A percentile compares a stretch with the other conserved stretches of the same genome.
These are phyloP conservation scores for Meta bourneti DNA, from an alignment of 2,888 invertebrate species.

Conservation along the genomic window DNA sequence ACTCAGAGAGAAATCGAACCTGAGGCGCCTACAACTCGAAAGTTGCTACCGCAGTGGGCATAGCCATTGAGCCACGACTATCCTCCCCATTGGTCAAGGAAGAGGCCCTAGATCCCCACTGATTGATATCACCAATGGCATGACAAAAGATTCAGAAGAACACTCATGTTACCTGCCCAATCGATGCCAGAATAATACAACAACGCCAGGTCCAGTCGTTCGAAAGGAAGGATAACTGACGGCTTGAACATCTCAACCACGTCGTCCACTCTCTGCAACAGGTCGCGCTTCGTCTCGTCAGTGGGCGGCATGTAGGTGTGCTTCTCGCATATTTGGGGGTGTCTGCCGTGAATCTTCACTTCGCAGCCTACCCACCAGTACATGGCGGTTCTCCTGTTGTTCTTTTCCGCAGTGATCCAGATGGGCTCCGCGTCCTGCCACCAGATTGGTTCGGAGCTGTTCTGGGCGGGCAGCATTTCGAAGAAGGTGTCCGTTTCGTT, in stretches of 20 bases:
- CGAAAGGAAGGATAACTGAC: neutral
- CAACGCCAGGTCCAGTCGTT: constrained; percentile 77
- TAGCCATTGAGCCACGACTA: neutral
- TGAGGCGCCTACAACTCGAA: too few relatives aligned
- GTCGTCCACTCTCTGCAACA: constrained; percentile 55
- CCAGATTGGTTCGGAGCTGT: constrained; percentile 77
- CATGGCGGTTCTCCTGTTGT: constrained; percentile 72
- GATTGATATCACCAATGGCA: constrained; percentile 5
- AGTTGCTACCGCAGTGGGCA: too few relatives aligned
- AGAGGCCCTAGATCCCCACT: neutral
- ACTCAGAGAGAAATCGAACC: too few relatives aligned
- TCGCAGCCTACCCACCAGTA: constrained; percentile 78
- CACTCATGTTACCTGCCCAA: constrained; percentile 53
- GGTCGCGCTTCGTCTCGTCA: constrained; percentile 10
- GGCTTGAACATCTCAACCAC: constrained; percentile 56
- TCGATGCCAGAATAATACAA: constrained; percentile 75
- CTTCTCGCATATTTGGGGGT: constrained; percentile 68
- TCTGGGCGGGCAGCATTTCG: constrained; percentile 65
- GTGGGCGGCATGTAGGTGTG: constrained; percentile 50
- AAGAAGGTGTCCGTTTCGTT: constrained; percentile 78
- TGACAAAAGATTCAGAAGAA: constrained; percentile 13
- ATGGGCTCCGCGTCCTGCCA: constrained; percentile 78
- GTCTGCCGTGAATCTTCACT: constrained; percentile 64
- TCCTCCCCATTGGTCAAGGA: neutral
- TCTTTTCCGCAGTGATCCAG: constrained; percentile 77